phyloP scores from a whole-genome alignment of 2,888 invertebrate species.

The Troilus luridus region DNA sequence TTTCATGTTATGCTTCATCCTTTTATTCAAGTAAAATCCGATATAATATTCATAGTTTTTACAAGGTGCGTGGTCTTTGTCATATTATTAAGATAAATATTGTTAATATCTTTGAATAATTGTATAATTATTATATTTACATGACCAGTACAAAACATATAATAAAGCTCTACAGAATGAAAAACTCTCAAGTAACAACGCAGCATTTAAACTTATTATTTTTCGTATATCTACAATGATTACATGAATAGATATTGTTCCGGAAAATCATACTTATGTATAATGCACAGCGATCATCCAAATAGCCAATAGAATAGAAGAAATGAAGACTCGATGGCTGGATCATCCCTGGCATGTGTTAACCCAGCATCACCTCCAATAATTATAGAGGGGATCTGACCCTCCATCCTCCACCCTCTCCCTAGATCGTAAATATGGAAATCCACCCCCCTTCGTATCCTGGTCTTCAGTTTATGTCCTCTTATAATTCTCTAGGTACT shows the following conservation, averaged over 20 bases:
- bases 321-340: not conserved
- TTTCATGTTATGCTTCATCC: too few relatives aligned
- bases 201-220: too few relatives aligned
- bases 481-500: slow-evolving; percentile 38
- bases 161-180: too few relatives aligned
- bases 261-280: not conserved
- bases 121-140: too few relatives aligned
- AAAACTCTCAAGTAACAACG: too few relatives aligned
- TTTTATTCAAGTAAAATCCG: too few relatives aligned
- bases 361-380: slow-evolving; percentile 38
- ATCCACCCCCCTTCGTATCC: not conserved
- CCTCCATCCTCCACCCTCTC: slow-evolving; percentile 43
- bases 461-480: slow-evolving; percentile 1
- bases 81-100: too few relatives aligned
- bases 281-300: not conserved
- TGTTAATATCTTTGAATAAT: too few relatives aligned
- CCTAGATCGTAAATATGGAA: slow-evolving; percentile 36
- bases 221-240: too few relatives aligned
- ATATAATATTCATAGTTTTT: too few relatives aligned
- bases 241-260: not conserved
- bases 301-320: slow-evolving; percentile 20
- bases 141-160: too few relatives aligned
- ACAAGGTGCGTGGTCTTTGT: too few relatives aligned
- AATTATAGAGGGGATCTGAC: slow-evolving; percentile 21
- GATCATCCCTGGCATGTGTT: slow-evolving; percentile 47